Percentiles rank a stretch among this genome's conserved stretches.
phyloP scores from a whole-genome alignment of 1,140 invertebrate species.

The Euwallacea fornicatus region DNA sequence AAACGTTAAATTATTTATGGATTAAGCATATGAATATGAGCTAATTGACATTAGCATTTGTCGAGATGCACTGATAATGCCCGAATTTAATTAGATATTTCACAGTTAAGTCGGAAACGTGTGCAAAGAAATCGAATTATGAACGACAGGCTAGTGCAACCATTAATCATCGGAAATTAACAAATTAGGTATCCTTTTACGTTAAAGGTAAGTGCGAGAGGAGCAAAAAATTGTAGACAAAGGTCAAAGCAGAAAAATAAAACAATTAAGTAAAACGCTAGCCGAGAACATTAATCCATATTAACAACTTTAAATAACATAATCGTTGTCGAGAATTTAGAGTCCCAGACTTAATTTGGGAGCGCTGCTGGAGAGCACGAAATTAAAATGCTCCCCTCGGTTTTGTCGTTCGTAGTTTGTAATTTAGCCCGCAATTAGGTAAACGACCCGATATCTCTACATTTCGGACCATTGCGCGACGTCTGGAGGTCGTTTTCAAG shows the following conservation, averaged over 20 bases:
- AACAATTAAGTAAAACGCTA: not conserved
- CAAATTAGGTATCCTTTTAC: no score
- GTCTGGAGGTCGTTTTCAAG: conserved; percentile 24
- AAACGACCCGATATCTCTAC: conserved; percentile 27
- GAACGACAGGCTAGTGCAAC: no score
- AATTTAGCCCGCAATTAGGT: conserved; percentile 31
- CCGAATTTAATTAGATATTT: no score
- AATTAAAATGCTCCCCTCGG: conserved; percentile 14
- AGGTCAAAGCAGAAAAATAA: not conserved
- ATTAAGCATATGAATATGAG: no score
- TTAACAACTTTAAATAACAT: conserved; percentile 9
- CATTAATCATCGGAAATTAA: no score
- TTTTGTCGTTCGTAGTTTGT: conserved; percentile 13
- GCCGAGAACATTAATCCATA: not conserved
- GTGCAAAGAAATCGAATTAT: no score
- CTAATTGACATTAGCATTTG: no score
- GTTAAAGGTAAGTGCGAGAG: no score
- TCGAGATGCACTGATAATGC: no score
- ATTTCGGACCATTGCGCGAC: conserved; percentile 23
- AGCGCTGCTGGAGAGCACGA: conserved; percentile 3
- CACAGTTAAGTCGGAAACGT: no score
- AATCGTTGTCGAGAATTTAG: conserved; percentile 16
- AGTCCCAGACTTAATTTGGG: conserved; percentile 15
- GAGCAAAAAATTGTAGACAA: no score
- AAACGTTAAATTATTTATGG: no score